These are phyloP conservation scores for Drosophila arizonae DNA, from an alignment of 1,140 invertebrate species.

Conservation along the genomic window DNA sequence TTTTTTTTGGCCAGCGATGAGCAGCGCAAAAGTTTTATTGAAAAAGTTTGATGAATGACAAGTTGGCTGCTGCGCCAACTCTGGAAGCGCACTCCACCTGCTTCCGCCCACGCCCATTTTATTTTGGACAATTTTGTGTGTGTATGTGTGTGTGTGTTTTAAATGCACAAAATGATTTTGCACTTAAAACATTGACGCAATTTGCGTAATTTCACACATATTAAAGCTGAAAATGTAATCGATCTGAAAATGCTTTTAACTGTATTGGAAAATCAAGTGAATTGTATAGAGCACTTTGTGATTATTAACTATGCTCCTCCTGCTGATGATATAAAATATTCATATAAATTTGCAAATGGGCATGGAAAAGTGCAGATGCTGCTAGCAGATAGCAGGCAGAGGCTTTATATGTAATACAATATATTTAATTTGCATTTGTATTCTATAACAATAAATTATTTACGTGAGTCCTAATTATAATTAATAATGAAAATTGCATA, in stretches of 20 bases:
- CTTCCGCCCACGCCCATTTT: not conserved
- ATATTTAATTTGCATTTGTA: too few relatives aligned
- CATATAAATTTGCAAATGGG: too few relatives aligned
- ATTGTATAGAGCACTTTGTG: too few relatives aligned
- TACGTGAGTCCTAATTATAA: too few relatives aligned
- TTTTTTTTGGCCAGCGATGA: constrained; percentile 27
- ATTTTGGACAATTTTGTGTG: constrained; percentile 12
- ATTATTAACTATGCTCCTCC: too few relatives aligned
- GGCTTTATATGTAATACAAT: too few relatives aligned
- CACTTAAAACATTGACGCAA: constrained; percentile 33
- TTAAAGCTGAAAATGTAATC: constrained; percentile 1
- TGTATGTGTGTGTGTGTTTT: not conserved
- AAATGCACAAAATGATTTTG: constrained; percentile 35
- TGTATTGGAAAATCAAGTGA: not conserved
- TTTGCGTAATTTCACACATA: constrained; percentile 8
- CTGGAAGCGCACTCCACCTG: not conserved
- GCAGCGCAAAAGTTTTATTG: constrained; percentile 73
- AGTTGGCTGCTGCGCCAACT: constrained; percentile 46
- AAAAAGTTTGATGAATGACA: constrained; percentile 79
- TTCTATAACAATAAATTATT: too few relatives aligned
- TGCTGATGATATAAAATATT: too few relatives aligned
- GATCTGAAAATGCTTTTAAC: not conserved
- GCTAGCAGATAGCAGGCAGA: too few relatives aligned
- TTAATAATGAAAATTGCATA: too few relatives aligned
- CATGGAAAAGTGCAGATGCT: too few relatives aligned